These are phyloP conservation scores for Scolopax mira DNA, from an alignment of 2,113 vertebrate genomes.

Conservation along the genomic window DNA sequence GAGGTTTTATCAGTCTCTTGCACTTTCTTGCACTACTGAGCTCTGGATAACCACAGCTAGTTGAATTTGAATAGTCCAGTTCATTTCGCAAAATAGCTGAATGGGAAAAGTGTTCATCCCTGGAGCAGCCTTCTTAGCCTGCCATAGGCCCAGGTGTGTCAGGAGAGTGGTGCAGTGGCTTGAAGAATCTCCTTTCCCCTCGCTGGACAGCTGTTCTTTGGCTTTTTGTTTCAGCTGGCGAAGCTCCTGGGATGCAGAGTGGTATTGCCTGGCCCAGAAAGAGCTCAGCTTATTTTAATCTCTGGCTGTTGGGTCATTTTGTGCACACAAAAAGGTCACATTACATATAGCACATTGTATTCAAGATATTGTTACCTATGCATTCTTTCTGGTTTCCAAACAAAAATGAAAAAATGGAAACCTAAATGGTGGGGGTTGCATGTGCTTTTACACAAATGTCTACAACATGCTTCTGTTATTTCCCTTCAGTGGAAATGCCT, in stretches of 20 bases:
- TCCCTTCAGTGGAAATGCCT: background rate
- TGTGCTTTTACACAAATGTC: background rate
- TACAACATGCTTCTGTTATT: background rate
- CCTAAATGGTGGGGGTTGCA: background rate
- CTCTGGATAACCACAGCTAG: background rate
- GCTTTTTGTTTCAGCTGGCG: background rate
- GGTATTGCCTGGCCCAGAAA: background rate
- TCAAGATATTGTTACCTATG: background rate
- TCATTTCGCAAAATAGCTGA: conserved; percentile 3
- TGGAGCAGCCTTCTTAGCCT: background rate
- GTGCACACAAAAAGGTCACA: background rate
- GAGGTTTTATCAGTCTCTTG: conserved; percentile 6
- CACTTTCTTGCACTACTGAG: background rate
- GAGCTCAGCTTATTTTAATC: background rate
- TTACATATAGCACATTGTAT: background rate
- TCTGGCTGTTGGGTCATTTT: background rate
- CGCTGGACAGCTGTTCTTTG: background rate
- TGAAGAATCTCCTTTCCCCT: background rate
- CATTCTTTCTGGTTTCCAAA: background rate
- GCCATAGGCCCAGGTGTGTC: background rate
- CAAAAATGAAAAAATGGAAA: background rate
- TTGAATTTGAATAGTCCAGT: conserved; percentile 27
- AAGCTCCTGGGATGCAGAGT: background rate
- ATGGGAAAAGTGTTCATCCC: background rate
- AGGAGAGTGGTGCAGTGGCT: background rate